phyloP scores from a whole-genome alignment of 2,888 invertebrate species.

The Eilema caniola region DNA sequence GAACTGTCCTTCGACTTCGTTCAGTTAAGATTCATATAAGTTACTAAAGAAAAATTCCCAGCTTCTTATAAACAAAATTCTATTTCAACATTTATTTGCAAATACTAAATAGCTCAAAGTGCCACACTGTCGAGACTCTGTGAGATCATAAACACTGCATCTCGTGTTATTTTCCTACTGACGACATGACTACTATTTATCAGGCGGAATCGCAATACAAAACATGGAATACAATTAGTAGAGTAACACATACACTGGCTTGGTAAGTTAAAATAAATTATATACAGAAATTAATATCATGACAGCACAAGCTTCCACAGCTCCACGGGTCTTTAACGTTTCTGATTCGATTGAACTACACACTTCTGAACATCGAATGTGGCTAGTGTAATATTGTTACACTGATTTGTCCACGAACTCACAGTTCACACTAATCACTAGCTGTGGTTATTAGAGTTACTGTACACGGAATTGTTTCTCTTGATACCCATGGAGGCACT shows the following conservation, averaged over 20 bases:
- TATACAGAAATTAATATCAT: conserved; percentile 50
- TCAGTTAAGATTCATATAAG: conserved; percentile 39
- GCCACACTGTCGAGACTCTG: conserved; percentile 37
- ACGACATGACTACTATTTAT: conserved; percentile 50
- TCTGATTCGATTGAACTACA: conserved; percentile 31
- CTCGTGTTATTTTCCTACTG: conserved; percentile 43
- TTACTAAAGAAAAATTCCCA: conserved; percentile 32
- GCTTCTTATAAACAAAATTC: conserved; percentile 39
- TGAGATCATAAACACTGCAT: conserved; percentile 53
- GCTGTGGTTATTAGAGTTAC: conserved; percentile 75
- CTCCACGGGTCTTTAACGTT: conserved; percentile 12
- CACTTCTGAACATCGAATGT: conserved; percentile 41
- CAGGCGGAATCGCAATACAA: conserved; percentile 53
- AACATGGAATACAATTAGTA: conserved; percentile 48
- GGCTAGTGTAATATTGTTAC: conserved; percentile 42
- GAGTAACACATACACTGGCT: conserved; percentile 44
- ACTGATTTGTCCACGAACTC: conserved; percentile 53
- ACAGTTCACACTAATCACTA: conserved; percentile 65
- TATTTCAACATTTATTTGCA: conserved; percentile 34
- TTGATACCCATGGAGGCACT: conserved; percentile 77
- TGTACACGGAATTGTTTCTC: conserved; percentile 71
- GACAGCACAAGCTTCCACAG: conserved; percentile 36
- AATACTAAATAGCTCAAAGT: conserved; percentile 42
- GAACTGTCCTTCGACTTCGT: conserved; percentile 17
- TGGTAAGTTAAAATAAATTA: conserved; percentile 38